Evolutionary conservation across 2,888 invertebrate genomes (phyloP).

Genomic region (Tupiocoris notatus): DNA sequence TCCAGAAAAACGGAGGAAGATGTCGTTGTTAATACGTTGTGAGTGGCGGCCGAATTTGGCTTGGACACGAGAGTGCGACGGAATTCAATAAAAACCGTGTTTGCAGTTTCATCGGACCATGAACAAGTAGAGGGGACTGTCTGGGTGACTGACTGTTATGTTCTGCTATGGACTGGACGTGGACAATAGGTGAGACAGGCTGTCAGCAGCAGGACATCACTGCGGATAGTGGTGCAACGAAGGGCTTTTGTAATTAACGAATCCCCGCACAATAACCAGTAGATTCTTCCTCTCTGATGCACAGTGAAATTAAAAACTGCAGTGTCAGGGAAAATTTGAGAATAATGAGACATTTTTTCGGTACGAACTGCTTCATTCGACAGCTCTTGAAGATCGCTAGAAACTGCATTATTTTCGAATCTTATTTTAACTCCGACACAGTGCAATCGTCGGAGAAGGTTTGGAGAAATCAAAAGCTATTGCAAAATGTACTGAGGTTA

Average conservation of each 20-base stretch:
- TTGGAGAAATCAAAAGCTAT: too few relatives aligned
- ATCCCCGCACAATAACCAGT: background rate
- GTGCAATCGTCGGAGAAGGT: too few relatives aligned
- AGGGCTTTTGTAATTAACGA: background rate
- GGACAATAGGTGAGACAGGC: constrained; percentile 25
- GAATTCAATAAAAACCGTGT: constrained; percentile 41
- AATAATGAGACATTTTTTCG: too few relatives aligned
- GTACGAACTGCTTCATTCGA: too few relatives aligned
- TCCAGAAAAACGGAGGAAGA: constrained; percentile 22
- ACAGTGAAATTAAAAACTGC: too few relatives aligned
- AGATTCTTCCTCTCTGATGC: too few relatives aligned
- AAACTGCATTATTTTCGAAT: too few relatives aligned
- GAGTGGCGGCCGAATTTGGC: constrained; percentile 13
- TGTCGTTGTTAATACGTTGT: background rate
- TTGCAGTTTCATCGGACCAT: constrained; percentile 31
- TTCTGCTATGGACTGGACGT: background rate
- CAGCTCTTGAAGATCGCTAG: too few relatives aligned
- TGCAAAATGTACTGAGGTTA: too few relatives aligned
- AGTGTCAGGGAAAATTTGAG: too few relatives aligned
- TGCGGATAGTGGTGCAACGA: background rate
- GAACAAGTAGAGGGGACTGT: constrained; percentile 18
- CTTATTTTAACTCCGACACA: too few relatives aligned
- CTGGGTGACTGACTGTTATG: background rate
- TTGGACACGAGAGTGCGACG: background rate
- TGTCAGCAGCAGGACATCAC: background rate